These are phyloP conservation scores for Paraplagusia blochii DNA, from an alignment of 2,113 vertebrate species.

Conservation along the genomic window DNA sequence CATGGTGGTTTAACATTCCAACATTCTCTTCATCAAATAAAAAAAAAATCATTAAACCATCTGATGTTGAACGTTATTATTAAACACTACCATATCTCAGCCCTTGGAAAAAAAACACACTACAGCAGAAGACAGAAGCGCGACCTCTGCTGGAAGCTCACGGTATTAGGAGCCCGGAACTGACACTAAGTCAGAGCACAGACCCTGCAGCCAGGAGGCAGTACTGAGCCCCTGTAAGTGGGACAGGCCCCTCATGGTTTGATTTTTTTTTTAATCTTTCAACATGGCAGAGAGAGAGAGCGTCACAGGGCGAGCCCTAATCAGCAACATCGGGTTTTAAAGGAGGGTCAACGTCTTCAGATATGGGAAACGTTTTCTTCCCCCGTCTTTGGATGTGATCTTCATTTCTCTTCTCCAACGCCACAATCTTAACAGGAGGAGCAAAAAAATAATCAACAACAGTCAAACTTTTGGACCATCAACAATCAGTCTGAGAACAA, in stretches of 20 bases:
- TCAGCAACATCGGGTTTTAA: conserved; percentile 61
- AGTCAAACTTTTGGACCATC: too few species aligned
- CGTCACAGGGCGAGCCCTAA: conserved; percentile 39
- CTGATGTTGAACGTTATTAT: too few species aligned
- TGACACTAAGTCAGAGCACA: conserved; percentile 1
- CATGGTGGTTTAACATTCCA: too few species aligned
- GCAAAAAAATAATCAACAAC: not conserved
- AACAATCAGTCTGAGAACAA: too few species aligned
- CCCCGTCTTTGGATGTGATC: conserved; percentile 88
- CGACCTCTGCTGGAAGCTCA: too few species aligned
- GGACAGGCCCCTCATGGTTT: not conserved
- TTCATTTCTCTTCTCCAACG: conserved; percentile 93
- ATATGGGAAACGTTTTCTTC: conserved; percentile 77
- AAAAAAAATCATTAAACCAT: too few species aligned
- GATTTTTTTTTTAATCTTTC: conserved; percentile 12
- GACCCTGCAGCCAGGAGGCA: conserved; percentile 30
- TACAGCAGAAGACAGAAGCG: too few species aligned
- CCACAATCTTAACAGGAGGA: conserved; percentile 80
- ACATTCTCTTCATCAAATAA: too few species aligned
- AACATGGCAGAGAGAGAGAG: conserved; percentile 13
- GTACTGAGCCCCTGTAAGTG: conserved; percentile 14
- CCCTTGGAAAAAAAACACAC: too few species aligned
- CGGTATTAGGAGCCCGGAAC: too few species aligned
- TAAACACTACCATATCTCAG: too few species aligned
- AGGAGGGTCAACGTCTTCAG: conserved; percentile 75